Evolutionary conservation across 2,888 invertebrate species (phyloP), one percentile per base, ranked within the genome.

Genomic region (Smittia aterrima): DNA sequence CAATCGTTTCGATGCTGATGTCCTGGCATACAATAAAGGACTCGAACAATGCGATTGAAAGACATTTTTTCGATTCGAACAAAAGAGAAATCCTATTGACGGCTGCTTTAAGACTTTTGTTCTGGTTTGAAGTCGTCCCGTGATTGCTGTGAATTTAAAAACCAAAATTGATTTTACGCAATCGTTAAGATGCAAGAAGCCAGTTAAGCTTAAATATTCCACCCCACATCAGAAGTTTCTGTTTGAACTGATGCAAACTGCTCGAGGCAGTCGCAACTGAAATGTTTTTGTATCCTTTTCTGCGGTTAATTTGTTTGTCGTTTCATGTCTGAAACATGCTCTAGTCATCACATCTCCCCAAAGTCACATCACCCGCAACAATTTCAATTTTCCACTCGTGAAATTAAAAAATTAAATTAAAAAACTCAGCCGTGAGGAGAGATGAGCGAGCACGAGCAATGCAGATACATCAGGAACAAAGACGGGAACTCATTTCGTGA

Each of bases 331-430:
- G 64, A 1, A 66, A 9, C 70, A 32, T 16, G 47, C n/a, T 41
- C n/a, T 13, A 24, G 27, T 25, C 64, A 27, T 64, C 16, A n/a
- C n/a, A 27, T 64, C 16, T 47, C 67, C 67, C 53, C 27, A 70
- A 25, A 70, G 27, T 24, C 40, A 70, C 20, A 72, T 72, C 72
- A 58, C 22, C 24, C 32, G 72, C 62, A 72, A 72, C 62, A 72
- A 71, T 38, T 62, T 72, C 58, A 72, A 27, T 70, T 70, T 70
- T 70, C 32, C 70, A 70, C 54, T 70, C 32, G 70, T 54, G 54
- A 16, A 70, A 68, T 68, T 67, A 68, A 68, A 68, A 68, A 47
- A 68, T 68, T 68, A 68, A 68, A 68, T 68, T 68, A 68, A 70
- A 70, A 70, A 64, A 47, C 32, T 68, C 68, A 68, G 25, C 22